phyloP scores from a whole-genome alignment of 1,140 invertebrate species.

The Neoseiulus cucumeris region DNA sequence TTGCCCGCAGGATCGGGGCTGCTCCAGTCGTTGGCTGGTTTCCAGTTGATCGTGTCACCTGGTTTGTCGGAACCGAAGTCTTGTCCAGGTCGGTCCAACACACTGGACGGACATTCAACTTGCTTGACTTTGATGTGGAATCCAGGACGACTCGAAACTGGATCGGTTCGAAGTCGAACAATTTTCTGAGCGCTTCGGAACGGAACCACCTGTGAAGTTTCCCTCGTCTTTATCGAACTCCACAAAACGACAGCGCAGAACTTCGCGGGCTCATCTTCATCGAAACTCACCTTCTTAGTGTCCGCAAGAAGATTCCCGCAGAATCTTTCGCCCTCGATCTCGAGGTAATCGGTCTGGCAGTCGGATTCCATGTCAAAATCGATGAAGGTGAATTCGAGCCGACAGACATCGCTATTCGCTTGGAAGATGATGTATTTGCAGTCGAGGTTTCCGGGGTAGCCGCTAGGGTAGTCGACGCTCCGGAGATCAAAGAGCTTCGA shows the following conservation, averaged over 20 bases:
- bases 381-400: constrained; percentile 18
- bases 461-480: constrained; percentile 19
- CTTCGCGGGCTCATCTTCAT: background rate
- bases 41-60: background rate
- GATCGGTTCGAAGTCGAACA: constrained; percentile 20
- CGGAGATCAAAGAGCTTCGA: constrained; percentile 18
- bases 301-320: constrained; percentile 12
- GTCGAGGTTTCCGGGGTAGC: constrained; percentile 17
- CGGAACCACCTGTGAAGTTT: constrained; percentile 2
- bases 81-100: background rate
- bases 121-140: constrained; percentile 20
- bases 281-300: background rate
- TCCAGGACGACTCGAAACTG: constrained; percentile 15
- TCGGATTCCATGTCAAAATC: constrained; percentile 20
- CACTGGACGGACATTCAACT: constrained; percentile 18
- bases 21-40: background rate
- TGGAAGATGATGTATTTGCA: constrained; percentile 18
- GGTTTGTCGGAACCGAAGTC: background rate
- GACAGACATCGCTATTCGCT: constrained; percentile 14
- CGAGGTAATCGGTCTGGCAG: background rate
- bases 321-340: constrained; percentile 1
- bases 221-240: constrained; percentile 13
- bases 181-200: constrained; percentile 19
- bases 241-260: constrained; percentile 12
- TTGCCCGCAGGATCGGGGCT: background rate